Conservation (phyloP, 2,888 invertebrate genomes). For the Unio delphinus region DNA sequence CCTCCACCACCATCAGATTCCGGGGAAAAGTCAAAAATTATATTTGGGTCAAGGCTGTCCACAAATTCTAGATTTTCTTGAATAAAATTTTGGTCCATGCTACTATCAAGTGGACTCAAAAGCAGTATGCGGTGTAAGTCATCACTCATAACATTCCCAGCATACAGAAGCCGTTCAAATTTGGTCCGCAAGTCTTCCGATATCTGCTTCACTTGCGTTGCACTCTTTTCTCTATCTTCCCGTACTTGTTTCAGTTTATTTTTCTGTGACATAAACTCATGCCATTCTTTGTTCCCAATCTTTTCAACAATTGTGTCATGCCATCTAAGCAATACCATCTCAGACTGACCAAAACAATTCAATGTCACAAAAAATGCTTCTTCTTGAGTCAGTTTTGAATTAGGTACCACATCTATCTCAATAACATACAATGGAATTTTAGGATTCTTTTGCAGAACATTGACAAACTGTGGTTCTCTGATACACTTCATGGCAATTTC, state of each 20-base stretch:
- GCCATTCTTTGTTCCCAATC: not conserved
- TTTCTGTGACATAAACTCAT: slow-evolving; percentile 6
- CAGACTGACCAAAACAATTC: too few relatives aligned
- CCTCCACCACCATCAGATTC: not conserved
- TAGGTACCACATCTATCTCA: slow-evolving; percentile 13
- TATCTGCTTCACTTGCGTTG: not conserved
- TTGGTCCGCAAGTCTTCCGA: slow-evolving; percentile 8
- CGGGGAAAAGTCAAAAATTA: slow-evolving; percentile 8
- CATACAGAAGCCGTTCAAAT: slow-evolving; percentile 5
- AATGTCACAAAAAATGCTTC: slow-evolving; percentile 6
- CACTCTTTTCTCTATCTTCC: slow-evolving; percentile 2
- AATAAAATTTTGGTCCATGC: not conserved
- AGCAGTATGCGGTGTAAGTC: slow-evolving; percentile 7
- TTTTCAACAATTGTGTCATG: too few relatives aligned
- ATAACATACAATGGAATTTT: slow-evolving; percentile 1
- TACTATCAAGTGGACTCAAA: slow-evolving; percentile 1
- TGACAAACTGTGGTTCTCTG: too few relatives aligned
- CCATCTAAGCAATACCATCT: too few relatives aligned
- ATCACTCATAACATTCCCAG: slow-evolving; percentile 6
- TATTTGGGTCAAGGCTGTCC: slow-evolving; percentile 2
- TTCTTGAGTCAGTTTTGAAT: not conserved
- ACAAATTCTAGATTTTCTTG: slow-evolving; percentile 5
- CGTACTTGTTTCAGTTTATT: slow-evolving; percentile 1
- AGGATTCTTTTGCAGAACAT: too few relatives aligned
- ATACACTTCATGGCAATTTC: too few relatives aligned